phyloP scores from a whole-genome alignment of 2,113 vertebrate species.

The Heteronetta atricapilla region DNA sequence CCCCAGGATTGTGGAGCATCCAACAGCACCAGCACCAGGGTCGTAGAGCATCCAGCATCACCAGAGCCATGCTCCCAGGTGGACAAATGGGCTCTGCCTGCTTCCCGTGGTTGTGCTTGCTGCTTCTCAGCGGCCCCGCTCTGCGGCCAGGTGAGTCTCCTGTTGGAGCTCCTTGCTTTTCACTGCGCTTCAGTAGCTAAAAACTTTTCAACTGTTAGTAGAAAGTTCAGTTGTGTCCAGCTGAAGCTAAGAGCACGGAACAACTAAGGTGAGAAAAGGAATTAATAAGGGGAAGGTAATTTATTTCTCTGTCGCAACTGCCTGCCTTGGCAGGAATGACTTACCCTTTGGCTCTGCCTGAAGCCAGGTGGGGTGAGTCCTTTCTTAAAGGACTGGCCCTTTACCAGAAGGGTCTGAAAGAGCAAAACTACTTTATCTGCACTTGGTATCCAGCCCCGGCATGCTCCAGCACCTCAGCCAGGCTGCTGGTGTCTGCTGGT shows the following conservation, averaged over 20 bases:
- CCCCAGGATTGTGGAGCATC: background rate
- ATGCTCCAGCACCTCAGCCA: background rate
- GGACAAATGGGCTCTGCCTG: background rate
- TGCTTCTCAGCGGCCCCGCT: background rate
- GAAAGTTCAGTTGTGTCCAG: background rate
- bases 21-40: background rate
- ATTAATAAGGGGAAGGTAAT: background rate
- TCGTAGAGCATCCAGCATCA: background rate
- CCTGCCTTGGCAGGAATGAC: background rate
- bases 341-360: background rate
- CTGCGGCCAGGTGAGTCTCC: background rate
- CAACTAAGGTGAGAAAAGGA: background rate
- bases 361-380: background rate
- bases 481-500: background rate
- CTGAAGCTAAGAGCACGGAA: background rate
- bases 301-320: fast-evolving
- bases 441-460: background rate
- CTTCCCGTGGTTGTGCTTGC: fast-evolving
- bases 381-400: background rate
- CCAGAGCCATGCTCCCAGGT: background rate
- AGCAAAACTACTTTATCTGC: background rate
- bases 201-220: background rate
- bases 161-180: background rate
- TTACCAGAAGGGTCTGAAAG: background rate
- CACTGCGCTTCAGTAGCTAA: background rate